A percentile compares a stretch with the other conserved stretches of the same genome.
Conservation (phyloP, 2,888 invertebrate genomes). For the Alloplasta piceator region DNA sequence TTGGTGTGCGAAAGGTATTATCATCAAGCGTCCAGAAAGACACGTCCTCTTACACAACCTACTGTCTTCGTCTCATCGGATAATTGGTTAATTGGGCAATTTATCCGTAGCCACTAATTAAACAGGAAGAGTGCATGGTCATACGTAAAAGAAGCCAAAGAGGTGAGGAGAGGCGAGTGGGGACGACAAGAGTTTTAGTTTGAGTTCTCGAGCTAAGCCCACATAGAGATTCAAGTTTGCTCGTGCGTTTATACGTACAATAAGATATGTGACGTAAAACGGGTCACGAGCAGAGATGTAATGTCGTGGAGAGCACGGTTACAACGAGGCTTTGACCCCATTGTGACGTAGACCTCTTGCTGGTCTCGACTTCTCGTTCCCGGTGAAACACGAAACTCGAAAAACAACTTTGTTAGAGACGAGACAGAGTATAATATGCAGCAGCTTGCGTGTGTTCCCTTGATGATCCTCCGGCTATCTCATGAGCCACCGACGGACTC, state of each 20-base stretch:
- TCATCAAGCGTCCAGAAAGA: slow-evolving; percentile 42
- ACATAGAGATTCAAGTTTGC: not conserved
- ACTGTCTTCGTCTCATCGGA: slow-evolving; percentile 67
- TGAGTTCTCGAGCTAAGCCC: slow-evolving; percentile 20
- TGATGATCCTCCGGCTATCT: slow-evolving; percentile 53
- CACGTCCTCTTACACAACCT: slow-evolving; percentile 58
- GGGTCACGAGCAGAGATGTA: slow-evolving; percentile 59
- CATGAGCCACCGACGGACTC: slow-evolving; percentile 34
- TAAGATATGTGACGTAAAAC: slow-evolving; percentile 58
- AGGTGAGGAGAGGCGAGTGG: not conserved
- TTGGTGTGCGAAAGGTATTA: slow-evolving; percentile 49
- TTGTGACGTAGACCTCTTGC: slow-evolving; percentile 48
- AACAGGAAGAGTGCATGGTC: slow-evolving; percentile 62
- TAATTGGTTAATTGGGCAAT: slow-evolving; percentile 73
- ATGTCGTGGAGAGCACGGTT: slow-evolving; percentile 37
- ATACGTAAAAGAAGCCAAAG: not conserved
- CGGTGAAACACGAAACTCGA: slow-evolving; percentile 56
- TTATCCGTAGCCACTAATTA: slow-evolving; percentile 72
- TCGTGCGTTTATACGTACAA: not conserved
- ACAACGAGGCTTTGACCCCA: slow-evolving; percentile 63
- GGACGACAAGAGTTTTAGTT: not conserved
- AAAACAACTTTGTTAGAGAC: slow-evolving; percentile 58
- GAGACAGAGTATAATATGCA: slow-evolving; percentile 11
- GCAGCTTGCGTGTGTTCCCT: slow-evolving; percentile 12
- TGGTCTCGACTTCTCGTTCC: not conserved